A percentile compares a stretch with the other conserved stretches of the same genome.
Conservation (phyloP, 2,113 vertebrate genomes). For the Neolamprologus ventralis region DNA sequence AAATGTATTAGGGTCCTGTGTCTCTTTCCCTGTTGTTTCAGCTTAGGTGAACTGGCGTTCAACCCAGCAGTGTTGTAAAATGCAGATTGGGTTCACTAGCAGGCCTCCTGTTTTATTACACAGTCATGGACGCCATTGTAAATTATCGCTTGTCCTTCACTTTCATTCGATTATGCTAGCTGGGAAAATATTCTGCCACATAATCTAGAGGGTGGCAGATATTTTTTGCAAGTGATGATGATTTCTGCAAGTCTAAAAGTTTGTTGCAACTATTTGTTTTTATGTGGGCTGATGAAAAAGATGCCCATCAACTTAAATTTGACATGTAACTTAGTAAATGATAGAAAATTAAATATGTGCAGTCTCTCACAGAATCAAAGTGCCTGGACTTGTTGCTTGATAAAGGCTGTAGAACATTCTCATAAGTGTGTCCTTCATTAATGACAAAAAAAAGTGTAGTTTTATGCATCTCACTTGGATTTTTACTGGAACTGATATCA, state of each 20-base stretch:
- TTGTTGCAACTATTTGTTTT: background rate
- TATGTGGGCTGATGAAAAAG: background rate
- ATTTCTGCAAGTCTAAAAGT: background rate
- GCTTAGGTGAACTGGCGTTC: constrained; percentile 57
- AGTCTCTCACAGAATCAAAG: background rate
- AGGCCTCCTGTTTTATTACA: constrained; percentile 63
- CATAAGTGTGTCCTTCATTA: background rate
- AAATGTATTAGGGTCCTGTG: constrained; percentile 54
- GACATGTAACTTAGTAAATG: background rate
- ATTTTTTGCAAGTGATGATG: background rate
- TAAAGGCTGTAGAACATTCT: background rate
- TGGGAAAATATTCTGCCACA: background rate
- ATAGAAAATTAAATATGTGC: background rate
- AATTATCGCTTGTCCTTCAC: constrained; percentile 54
- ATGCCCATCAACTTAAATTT: background rate
- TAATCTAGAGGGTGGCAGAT: background rate
- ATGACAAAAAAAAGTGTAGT: background rate
- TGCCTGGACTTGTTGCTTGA: background rate
- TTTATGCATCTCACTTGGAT: background rate
- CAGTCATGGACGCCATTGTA: constrained; percentile 60
- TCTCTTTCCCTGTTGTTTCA: constrained; percentile 39
- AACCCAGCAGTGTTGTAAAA: constrained; percentile 70
- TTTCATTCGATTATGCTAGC: constrained; percentile 35
- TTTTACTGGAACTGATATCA: background rate
- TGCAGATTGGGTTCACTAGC: constrained; percentile 71